These are phyloP conservation scores for Xylocopa sonorina DNA, from an alignment of 1,140 invertebrate genomes.

Conservation along the genomic window DNA sequence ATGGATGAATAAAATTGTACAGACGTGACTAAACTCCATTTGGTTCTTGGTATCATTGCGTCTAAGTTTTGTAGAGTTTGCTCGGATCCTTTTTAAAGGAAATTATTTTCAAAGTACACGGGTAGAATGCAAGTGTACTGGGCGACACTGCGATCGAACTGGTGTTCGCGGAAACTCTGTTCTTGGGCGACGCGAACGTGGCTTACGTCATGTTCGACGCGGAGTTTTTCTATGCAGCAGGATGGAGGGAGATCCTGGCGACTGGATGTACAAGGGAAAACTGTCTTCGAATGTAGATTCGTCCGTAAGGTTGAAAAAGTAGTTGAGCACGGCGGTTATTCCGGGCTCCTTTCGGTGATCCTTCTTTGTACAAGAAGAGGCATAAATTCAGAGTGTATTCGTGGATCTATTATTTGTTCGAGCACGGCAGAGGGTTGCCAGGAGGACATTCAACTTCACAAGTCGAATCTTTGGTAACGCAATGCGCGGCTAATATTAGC, in stretches of 20 bases:
- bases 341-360: no score
- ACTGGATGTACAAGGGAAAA: not conserved
- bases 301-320: not conserved
- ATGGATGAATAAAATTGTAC: no score
- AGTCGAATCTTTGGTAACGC: no score
- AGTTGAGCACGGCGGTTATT: no score
- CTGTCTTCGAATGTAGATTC: not conserved
- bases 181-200: not conserved
- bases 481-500: no score
- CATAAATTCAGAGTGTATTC: no score
- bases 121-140: constrained; percentile 30
- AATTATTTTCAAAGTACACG: constrained; percentile 39
- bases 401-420: no score
- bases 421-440: no score
- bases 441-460: no score
- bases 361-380: not conserved
- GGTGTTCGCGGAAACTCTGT: not conserved
- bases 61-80: no score
- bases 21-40: no score
- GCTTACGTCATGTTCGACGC: not conserved
- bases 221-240: not conserved
- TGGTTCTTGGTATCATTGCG: no score
- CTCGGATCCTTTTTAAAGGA: not conserved
- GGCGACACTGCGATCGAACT: constrained; percentile 15
- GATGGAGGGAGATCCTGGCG: not conserved